Evolutionary conservation across 37 sponge, comb jelly and placozoan genomes (phyloP).

Genomic region (Lycopodina hypogea): DNA sequence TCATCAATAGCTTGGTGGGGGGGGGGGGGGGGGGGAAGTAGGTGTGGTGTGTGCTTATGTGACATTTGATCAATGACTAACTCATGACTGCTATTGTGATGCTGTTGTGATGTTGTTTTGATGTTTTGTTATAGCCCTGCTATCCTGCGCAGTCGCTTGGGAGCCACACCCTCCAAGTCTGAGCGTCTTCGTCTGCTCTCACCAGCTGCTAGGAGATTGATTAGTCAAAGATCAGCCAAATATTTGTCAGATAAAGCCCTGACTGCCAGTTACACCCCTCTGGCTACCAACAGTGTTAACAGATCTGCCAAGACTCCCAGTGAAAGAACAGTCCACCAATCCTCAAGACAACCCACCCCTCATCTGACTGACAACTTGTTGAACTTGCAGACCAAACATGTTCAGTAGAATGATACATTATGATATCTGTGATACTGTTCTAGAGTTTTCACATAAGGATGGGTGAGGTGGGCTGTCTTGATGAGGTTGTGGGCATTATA

Average conservation of each 20-base stretch:
- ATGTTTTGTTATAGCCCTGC: conserved; percentile 18
- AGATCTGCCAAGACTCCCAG: conserved; percentile 9
- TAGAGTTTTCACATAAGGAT: too few species aligned
- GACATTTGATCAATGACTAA: background rate
- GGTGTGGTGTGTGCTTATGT: background rate
- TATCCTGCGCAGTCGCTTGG: conserved; percentile 36
- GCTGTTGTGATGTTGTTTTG: background rate
- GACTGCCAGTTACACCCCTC: conserved; percentile 68
- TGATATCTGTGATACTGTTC: too few species aligned
- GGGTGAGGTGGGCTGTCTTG: too few species aligned
- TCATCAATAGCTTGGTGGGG: background rate
- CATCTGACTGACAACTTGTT: conserved; percentile 75
- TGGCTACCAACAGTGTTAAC: background rate
- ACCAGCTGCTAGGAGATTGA: conserved; percentile 78
- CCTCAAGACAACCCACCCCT: conserved; percentile 12
- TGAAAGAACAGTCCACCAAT: background rate
- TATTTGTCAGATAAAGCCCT: conserved; percentile 47
- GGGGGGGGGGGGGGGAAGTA: background rate
- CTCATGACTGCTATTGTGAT: too few species aligned
- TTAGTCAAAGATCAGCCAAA: conserved; percentile 33
- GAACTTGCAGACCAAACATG: conserved; percentile 44
- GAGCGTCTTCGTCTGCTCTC: conserved; percentile 74
- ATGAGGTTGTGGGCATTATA: too few species aligned
- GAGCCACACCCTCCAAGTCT: conserved; percentile 42
- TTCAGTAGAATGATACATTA: too few species aligned